Base-by-base conservation (phyloP, 2,797 vertebrate species). In the Argentina silus region DNA sequence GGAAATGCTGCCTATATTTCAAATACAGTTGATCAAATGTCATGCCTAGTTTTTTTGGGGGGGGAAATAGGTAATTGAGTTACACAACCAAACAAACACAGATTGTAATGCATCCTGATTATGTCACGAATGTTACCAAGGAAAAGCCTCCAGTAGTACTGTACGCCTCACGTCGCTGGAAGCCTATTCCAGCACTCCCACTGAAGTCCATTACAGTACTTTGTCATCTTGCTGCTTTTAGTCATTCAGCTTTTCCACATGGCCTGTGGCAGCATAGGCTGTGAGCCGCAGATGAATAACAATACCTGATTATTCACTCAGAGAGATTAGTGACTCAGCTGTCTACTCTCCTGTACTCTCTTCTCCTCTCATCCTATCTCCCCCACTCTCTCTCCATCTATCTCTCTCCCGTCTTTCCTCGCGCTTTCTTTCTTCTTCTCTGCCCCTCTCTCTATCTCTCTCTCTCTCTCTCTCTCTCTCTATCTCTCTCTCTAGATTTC, bases 181-280 rank as follows among this genome's bases (percentile, higher is more conserved):
- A 84, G 88, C 82, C 75, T 81, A 81, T 87, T 81, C 85, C 83
- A 66, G 7, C 74, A 80, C 84, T 85, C 84, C 79, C 77, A 88
- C 86, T 78, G 72, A 84, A 83, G 83, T 86, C 86, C 83, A 90
- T 87, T 86, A 89, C 81, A 89, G 86, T 86, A 89, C 81, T 77
- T 84, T 88, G 88, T 90, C 87, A 73, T 86, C 83, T 59, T n/a
- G 78, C 82, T 85, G 47, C 47, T 83, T 80, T 68, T 82, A 86
- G 88, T 86, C 90, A 92, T 90, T 91, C 91, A 90, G 86, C 81
- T 89, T 88, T 85, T 88, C 78, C 87, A 88, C 86, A 84, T 88
- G 85, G 89, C 85, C 83, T 27, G 65, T 87, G 87, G 87, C 89
- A 75, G 81, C 78, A 80, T 73, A 75, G 85, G 85, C 87, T 83